These are phyloP conservation scores for Anisognathus igniventris DNA, from an alignment of 2,797 vertebrate genomes.

Conservation along the genomic window DNA sequence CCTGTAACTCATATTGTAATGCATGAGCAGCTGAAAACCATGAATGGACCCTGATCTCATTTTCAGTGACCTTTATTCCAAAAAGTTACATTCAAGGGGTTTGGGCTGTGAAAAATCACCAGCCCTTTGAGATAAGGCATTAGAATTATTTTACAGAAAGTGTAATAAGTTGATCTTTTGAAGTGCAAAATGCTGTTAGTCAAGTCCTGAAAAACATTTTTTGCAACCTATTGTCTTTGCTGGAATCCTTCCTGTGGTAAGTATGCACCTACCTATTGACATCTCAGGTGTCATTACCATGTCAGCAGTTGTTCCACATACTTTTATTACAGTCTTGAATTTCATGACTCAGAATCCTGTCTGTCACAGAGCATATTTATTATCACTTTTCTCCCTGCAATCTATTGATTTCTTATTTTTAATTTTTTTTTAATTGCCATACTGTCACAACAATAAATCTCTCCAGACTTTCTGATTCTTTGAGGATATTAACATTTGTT, in stretches of 20 bases:
- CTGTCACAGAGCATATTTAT: background rate
- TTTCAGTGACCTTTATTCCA: background rate
- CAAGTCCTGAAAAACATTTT: background rate
- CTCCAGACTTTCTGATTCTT: background rate
- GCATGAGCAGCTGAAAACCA: background rate
- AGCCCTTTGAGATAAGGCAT: background rate
- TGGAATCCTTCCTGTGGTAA: background rate
- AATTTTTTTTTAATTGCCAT: background rate
- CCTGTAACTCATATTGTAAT: background rate
- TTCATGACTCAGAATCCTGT: background rate
- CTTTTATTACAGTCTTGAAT: background rate
- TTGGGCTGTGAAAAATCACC: background rate
- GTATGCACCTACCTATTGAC: background rate
- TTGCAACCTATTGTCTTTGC: background rate
- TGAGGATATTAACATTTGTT: background rate
- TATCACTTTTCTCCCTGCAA: background rate
- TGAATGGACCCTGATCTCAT: background rate
- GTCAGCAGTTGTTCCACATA: background rate
- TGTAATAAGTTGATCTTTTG: background rate
- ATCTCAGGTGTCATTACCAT: background rate
- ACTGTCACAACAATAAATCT: background rate
- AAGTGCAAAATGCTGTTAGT: background rate
- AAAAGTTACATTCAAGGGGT: background rate
- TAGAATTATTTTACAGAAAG: background rate
- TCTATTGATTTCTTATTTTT: background rate